Conservation (phyloP, 2,888 invertebrate genomes). For the Gasteruption jaculator region DNA sequence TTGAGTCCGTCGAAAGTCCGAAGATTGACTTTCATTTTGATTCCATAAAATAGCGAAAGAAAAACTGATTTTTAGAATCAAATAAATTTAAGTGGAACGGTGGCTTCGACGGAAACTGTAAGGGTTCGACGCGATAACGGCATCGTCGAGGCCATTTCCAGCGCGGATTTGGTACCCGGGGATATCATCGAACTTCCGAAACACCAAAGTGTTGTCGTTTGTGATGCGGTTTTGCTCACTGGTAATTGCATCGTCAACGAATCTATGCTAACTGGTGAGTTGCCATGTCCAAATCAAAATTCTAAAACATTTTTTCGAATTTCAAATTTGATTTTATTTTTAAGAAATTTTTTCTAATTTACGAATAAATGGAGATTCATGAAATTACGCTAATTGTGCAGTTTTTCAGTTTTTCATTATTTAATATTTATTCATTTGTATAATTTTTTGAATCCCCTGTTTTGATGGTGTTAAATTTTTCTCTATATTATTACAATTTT, state of each 20-base stretch:
- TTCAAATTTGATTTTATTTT: conserved; percentile 11
- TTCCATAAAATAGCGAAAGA: too few species aligned
- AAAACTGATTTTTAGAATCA: conserved; percentile 49
- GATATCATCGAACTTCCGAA: conserved; percentile 79
- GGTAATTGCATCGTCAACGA: conserved; percentile 92
- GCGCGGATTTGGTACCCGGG: conserved; percentile 76
- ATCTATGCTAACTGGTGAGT: conserved; percentile 83
- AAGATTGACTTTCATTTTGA: too few species aligned
- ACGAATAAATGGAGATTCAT: neutral
- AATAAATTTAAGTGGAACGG: conserved; percentile 49
- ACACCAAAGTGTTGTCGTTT: conserved; percentile 72
- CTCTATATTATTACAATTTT: neutral
- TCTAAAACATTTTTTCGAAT: conserved; percentile 12
- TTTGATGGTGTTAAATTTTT: neutral
- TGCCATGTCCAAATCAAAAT: conserved; percentile 1
- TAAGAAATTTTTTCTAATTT: neutral
- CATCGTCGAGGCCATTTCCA: conserved; percentile 52
- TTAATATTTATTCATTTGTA: neutral
- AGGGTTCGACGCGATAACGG: conserved; percentile 53
- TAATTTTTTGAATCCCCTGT: conserved; percentile 3
- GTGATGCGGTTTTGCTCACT: conserved; percentile 80
- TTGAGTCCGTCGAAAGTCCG: too few species aligned
- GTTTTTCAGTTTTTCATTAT: neutral
- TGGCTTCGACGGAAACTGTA: conserved; percentile 53
- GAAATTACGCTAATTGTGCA: neutral